A percentile compares a stretch with the other conserved stretches of the same genome.
Conservation (phyloP, 2,888 invertebrate species). For the Octonoba sinensis region DNA sequence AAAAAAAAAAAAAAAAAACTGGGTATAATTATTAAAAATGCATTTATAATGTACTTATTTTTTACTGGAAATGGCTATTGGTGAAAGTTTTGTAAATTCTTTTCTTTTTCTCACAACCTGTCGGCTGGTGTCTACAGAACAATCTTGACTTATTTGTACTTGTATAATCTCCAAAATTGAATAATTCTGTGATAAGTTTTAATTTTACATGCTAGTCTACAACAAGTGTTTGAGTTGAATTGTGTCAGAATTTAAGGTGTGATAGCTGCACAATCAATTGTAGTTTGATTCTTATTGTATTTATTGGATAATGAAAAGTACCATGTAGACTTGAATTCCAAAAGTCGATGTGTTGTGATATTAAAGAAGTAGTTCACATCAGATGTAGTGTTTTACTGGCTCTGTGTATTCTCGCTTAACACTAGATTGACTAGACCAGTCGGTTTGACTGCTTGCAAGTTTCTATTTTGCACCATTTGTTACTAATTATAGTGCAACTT, state of each 20-base stretch:
- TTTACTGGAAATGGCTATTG: no score
- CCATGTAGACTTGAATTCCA: conserved; percentile 28
- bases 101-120: no score
- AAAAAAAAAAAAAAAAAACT: no score
- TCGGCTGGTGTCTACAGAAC: background rate
- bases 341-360: conserved; percentile 59
- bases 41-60: no score
- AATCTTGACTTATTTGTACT: background rate
- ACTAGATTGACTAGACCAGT: no score
- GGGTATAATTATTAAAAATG: no score
- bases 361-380: conserved; percentile 56
- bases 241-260: conserved; percentile 54
- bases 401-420: no score
- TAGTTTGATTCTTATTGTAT: conserved; percentile 40
- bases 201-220: conserved; percentile 30
- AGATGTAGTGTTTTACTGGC: conserved; percentile 4
- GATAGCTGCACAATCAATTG: conserved; percentile 62
- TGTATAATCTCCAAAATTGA: background rate
- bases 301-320: conserved; percentile 23
- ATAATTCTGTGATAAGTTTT: conserved; percentile 21
- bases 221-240: conserved; percentile 37
- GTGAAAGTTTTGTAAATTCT: no score
- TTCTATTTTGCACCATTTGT: no score
- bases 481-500: no score
- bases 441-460: no score